A percentile compares a stretch with the other conserved stretches of the same genome.
These are phyloP conservation scores for Drosophila azteca DNA, from an alignment of 1,140 invertebrate genomes.

Conservation along the genomic window DNA sequence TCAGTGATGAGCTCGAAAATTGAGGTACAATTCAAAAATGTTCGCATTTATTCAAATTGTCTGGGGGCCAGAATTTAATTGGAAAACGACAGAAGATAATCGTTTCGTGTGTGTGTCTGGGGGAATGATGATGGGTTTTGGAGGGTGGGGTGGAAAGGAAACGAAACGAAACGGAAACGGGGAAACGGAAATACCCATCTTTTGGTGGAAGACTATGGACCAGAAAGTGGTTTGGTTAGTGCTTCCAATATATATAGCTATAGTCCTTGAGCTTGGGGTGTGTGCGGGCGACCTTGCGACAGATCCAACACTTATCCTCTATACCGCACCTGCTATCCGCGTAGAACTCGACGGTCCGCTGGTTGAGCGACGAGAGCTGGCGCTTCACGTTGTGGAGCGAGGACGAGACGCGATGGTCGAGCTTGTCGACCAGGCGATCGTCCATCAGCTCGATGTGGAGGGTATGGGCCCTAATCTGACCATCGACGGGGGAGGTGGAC, in stretches of 20 bases:
- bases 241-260: slow-evolving; percentile 76
- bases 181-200: neutral
- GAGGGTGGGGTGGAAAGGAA: too few relatives aligned
- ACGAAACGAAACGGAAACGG: neutral
- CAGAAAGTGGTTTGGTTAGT: slow-evolving; percentile 24
- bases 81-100: too few relatives aligned
- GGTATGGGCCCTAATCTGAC: slow-evolving; percentile 64
- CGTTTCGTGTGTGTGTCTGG: neutral
- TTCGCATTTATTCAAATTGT: slow-evolving; percentile 72
- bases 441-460: slow-evolving; percentile 79
- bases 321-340: slow-evolving; percentile 83
- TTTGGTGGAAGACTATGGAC: neutral
- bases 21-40: slow-evolving; percentile 54
- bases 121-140: slow-evolving; percentile 30
- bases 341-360: slow-evolving; percentile 79
- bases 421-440: slow-evolving; percentile 78
- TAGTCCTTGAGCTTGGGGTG: slow-evolving; percentile 82
- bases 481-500: slow-evolving; percentile 56
- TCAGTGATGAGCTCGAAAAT: slow-evolving; percentile 16
- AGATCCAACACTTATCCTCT: slow-evolving; percentile 83
- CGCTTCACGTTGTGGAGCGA: slow-evolving; percentile 82
- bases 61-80: slow-evolving; percentile 17
- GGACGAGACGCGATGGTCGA: slow-evolving; percentile 80
- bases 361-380: slow-evolving; percentile 76
- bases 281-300: slow-evolving; percentile 77